Conservation (phyloP, 2,888 invertebrate genomes). For the Stegana nigrithorax region DNA sequence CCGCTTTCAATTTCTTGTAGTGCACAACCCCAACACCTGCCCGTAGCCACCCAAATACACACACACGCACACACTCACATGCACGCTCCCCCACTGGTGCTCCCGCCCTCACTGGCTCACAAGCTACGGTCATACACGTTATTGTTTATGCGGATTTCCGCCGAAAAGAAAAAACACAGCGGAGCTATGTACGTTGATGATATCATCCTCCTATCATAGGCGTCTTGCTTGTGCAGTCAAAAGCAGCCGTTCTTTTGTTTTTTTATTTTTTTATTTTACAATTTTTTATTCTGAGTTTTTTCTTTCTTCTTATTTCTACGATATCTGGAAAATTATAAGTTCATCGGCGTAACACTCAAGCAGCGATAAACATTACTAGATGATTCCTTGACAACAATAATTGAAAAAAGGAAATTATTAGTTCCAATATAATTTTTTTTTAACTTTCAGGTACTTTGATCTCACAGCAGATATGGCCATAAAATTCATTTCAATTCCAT, state of each 20-base stretch:
- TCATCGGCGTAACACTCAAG: too few species aligned
- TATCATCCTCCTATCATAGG: conserved; percentile 21
- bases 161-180: conserved; percentile 39
- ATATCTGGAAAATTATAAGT: too few species aligned
- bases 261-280: background rate
- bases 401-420: too few species aligned
- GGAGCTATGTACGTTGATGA: conserved; percentile 20
- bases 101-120: conserved; percentile 35
- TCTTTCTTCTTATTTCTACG: background rate
- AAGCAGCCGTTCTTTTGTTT: background rate
- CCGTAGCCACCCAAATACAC: conserved; percentile 16
- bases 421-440: too few species aligned
- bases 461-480: too few species aligned
- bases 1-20: conserved; percentile 11
- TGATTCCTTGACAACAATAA: background rate
- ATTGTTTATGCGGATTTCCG: conserved; percentile 63
- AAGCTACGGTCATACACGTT: too few species aligned
- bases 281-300: conserved; percentile 3
- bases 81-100: background rate
- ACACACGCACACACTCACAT: conserved; percentile 7
- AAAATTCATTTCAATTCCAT: too few species aligned
- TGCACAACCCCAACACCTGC: conserved; percentile 10
- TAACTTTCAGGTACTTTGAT: too few species aligned
- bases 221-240: too few species aligned
- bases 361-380: background rate